Conservation (phyloP, 2,113 vertebrate genomes). For the Genyomyrus donnyi region DNA sequence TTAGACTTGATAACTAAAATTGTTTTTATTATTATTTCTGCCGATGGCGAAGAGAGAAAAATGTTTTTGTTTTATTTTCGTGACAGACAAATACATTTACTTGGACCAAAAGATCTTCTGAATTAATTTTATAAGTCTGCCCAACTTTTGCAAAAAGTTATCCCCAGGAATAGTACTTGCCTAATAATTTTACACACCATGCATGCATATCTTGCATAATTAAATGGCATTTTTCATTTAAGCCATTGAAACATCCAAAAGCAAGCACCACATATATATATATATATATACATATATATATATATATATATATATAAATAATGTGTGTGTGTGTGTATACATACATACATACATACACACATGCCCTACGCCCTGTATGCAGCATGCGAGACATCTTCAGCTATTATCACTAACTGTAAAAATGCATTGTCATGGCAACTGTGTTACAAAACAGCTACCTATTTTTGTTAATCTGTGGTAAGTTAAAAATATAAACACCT, state of each 20-base stretch:
- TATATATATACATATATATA: neutral
- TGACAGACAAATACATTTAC: neutral
- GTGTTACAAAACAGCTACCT: neutral
- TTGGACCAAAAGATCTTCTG: neutral
- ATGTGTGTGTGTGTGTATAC: too few species aligned
- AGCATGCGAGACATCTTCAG: neutral
- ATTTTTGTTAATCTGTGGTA: slow-evolving; percentile 1
- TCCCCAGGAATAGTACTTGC: neutral
- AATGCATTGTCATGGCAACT: slow-evolving; percentile 5
- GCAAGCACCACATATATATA: neutral
- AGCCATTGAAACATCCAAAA: neutral
- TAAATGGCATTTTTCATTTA: neutral
- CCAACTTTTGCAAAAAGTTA: neutral
- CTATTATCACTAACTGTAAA: slow-evolving; percentile 2
- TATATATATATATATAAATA: neutral
- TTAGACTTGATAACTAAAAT: neutral
- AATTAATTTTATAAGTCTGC: neutral
- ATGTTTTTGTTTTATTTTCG: neutral
- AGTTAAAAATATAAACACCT: neutral
- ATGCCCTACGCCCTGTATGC: neutral
- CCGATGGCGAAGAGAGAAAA: neutral
- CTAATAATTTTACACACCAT: neutral
- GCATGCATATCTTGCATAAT: neutral
- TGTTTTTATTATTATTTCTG: neutral
- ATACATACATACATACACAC: neutral